Percentiles rank a stretch among this genome's conserved stretches.
These are phyloP conservation scores for Montipora cactus DNA, from an alignment of 64 coral and sea anemone genomes.

Conservation along the genomic window DNA sequence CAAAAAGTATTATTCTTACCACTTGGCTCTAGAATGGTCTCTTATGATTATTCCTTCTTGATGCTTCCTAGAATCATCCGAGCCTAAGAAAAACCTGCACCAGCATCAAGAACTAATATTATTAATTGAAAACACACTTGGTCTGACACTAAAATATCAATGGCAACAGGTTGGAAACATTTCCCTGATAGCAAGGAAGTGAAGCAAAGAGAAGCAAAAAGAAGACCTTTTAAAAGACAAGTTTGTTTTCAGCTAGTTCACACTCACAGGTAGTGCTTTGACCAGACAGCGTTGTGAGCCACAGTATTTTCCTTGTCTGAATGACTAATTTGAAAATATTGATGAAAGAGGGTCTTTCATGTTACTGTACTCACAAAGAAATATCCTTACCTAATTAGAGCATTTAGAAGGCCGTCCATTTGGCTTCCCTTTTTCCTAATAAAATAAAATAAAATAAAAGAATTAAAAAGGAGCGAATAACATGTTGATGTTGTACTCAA, in stretches of 20 bases:
- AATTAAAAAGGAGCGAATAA: not conserved
- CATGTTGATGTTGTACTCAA: not conserved
- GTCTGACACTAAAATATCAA: no score
- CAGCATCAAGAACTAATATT: not conserved
- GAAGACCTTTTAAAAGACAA: no score
- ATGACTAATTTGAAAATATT: no score
- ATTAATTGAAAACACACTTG: no score
- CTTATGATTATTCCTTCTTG: not conserved
- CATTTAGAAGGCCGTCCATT: slow-evolving; percentile 29
- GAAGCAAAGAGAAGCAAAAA: no score
- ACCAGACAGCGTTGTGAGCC: no score
- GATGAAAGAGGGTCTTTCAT: not conserved
- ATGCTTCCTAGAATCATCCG: not conserved
- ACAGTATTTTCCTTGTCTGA: no score
- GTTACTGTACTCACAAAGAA: not conserved
- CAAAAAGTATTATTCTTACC: not conserved
- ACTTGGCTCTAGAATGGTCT: not conserved
- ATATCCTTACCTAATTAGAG: slow-evolving; percentile 52
- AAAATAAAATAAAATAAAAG: not conserved
- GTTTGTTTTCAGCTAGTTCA: no score
- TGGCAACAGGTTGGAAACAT: no score
- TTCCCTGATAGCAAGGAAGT: no score
- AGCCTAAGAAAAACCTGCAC: slow-evolving; percentile 26
- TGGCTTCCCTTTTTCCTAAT: slow-evolving; percentile 70
- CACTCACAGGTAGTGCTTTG: no score